A percentile compares a stretch with the other conserved stretches of the same genome.
Evolutionary conservation across 2,797 vertebrate species (phyloP).

Genomic region (Arrhamphus sclerolepis): DNA sequence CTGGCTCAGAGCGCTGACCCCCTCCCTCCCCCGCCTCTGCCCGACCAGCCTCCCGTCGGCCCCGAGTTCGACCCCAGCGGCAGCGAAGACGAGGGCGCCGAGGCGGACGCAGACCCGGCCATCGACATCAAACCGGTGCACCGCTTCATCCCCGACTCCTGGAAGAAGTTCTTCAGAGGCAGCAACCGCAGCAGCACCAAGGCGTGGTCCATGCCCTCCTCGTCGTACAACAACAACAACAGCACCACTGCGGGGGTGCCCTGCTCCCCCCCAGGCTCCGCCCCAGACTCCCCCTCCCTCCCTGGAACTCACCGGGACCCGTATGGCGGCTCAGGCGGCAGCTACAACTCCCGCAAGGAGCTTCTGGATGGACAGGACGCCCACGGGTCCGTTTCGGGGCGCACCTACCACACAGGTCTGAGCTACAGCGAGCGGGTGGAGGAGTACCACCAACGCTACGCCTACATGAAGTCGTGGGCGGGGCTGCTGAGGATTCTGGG

Average conservation of each 20-base stretch:
- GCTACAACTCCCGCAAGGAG: slow-evolving; percentile 83
- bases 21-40: slow-evolving; percentile 90
- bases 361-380: slow-evolving; percentile 73
- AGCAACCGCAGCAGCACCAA: slow-evolving; percentile 62
- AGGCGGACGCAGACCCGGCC: slow-evolving; percentile 47
- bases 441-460: slow-evolving; percentile 88
- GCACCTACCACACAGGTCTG: slow-evolving; percentile 77
- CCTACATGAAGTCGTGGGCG: slow-evolving; percentile 98
- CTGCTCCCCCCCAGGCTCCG: slow-evolving; percentile 89
- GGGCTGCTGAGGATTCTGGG: slow-evolving; percentile 92
- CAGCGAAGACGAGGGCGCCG: slow-evolving; percentile 68
- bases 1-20: slow-evolving; percentile 83
- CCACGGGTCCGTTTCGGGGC: slow-evolving; percentile 76
- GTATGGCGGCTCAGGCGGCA: slow-evolving; percentile 81
- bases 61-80: slow-evolving; percentile 78
- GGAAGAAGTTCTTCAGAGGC: slow-evolving; percentile 88
- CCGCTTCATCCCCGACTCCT: slow-evolving; percentile 91
- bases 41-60: slow-evolving; percentile 85
- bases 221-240: slow-evolving; percentile 73
- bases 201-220: slow-evolving; percentile 58
- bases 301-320: slow-evolving; percentile 80
- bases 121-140: slow-evolving; percentile 90
- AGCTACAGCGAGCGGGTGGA: slow-evolving; percentile 89
- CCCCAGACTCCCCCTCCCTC: slow-evolving; percentile 84
- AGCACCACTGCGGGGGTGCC: slow-evolving; percentile 78